Percentiles rank a stretch among this genome's conserved stretches.
Evolutionary conservation across 2,113 vertebrate species (phyloP).

Genomic region (Electrona antarctica): DNA sequence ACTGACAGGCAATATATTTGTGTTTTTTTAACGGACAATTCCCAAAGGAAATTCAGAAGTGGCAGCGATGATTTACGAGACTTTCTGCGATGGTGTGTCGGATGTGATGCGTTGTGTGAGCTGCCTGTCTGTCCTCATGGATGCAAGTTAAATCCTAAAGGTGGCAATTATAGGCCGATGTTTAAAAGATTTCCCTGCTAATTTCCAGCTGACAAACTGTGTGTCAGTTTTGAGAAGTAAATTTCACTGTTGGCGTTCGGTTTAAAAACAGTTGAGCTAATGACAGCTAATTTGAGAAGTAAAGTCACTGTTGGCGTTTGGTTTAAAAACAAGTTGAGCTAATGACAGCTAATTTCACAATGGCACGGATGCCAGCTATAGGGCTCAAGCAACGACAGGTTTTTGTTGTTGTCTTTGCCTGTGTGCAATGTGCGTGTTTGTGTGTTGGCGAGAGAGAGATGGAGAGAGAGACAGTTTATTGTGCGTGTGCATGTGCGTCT

Average conservation of each 20-base stretch:
- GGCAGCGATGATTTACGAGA: slow-evolving; percentile 4
- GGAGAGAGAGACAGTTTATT: not conserved
- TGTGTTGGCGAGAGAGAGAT: slow-evolving; percentile 5
- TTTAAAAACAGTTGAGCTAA: slow-evolving; percentile 45
- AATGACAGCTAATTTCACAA: slow-evolving; percentile 65
- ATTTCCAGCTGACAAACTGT: slow-evolving; percentile 30
- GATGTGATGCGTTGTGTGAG: too few species aligned
- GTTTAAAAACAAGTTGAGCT: slow-evolving; percentile 32
- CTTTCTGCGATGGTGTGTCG: too few species aligned
- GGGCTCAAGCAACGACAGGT: slow-evolving; percentile 68
- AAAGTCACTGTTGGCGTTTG: slow-evolving; percentile 23
- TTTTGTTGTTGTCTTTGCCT: slow-evolving; percentile 24
- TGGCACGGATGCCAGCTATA: slow-evolving; percentile 14
- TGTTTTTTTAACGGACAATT: slow-evolving; percentile 32
- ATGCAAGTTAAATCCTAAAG: slow-evolving; percentile 39
- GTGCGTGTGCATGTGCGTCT: slow-evolving; percentile 13
- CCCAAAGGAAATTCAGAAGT: slow-evolving; percentile 60
- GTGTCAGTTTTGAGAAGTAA: slow-evolving; percentile 35
- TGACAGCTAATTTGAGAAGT: slow-evolving; percentile 53
- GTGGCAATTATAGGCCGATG: slow-evolving; percentile 26
- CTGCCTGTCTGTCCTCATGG: slow-evolving; percentile 8
- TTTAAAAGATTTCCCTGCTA: slow-evolving; percentile 46
- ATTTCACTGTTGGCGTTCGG: slow-evolving; percentile 19
- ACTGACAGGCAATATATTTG: slow-evolving; percentile 45
- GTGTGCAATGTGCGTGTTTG: slow-evolving; percentile 6